Percentiles rank a stretch among this genome's conserved stretches.
These are phyloP conservation scores for Fratercula arctica DNA, from an alignment of 2,797 vertebrate species.

Conservation along the genomic window DNA sequence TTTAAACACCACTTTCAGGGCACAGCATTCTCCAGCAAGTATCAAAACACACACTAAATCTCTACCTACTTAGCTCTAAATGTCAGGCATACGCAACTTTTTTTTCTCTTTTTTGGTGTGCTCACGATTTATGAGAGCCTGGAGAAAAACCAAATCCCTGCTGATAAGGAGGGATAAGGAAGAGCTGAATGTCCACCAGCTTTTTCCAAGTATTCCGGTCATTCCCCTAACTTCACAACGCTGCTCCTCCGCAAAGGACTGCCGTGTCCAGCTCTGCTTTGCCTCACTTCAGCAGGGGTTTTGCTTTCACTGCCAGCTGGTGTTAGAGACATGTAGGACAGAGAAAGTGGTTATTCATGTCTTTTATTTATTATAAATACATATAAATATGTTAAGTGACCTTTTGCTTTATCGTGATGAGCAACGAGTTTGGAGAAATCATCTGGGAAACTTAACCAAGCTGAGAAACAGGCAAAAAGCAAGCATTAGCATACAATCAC, in stretches of 20 bases:
- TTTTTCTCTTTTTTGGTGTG: not conserved
- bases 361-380: conserved; percentile 88
- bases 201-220: not conserved
- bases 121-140: not conserved
- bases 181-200: not conserved
- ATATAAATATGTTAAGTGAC: conserved; percentile 83
- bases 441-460: conserved; percentile 16
- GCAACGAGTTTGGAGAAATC: conserved; percentile 29
- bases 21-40: not conserved
- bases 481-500: conserved; percentile 61
- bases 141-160: not conserved
- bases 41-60: not conserved
- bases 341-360: conserved; percentile 51
- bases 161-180: not conserved
- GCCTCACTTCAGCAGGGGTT: not conserved
- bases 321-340: conserved; percentile 68
- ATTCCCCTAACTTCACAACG: not conserved
- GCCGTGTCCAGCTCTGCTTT: not conserved
- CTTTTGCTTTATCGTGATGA: conserved; percentile 16
- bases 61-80: not conserved
- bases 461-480: conserved; percentile 52
- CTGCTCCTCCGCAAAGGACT: not conserved
- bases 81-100: accelerated
- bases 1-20: not conserved
- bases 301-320: conserved; percentile 10